Evolutionary conservation across 1,140 invertebrate species (phyloP).

Genomic region (Pygmarrhopalites habei): DNA sequence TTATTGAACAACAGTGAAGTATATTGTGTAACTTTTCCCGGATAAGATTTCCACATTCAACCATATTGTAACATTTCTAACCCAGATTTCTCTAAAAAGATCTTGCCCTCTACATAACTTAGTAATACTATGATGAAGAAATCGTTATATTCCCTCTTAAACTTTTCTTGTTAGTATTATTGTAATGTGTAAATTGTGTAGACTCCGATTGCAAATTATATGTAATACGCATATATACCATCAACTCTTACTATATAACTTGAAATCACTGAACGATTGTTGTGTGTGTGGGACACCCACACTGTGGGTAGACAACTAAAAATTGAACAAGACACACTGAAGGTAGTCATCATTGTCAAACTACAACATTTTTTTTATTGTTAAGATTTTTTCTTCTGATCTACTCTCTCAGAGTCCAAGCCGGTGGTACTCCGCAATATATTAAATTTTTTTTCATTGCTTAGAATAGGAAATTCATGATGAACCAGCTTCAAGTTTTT

Average conservation of each 20-base stretch:
- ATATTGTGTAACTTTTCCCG: too few species aligned
- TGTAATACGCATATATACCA: background rate
- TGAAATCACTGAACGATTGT: background rate
- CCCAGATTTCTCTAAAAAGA: too few species aligned
- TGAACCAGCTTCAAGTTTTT: constrained; percentile 8
- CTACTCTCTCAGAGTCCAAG: constrained; percentile 1
- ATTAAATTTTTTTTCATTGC: background rate
- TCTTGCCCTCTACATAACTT: too few species aligned
- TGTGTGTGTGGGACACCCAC: background rate
- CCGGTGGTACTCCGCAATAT: background rate
- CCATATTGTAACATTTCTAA: too few species aligned
- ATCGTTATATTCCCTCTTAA: too few species aligned
- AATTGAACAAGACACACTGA: background rate
- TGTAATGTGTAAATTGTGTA: background rate
- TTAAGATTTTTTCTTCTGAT: background rate
- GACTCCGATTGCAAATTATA: background rate
- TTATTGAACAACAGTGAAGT: too few species aligned
- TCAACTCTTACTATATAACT: background rate
- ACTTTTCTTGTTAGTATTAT: too few species aligned
- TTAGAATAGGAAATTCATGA: background rate
- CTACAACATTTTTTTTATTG: background rate
- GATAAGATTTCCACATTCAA: too few species aligned
- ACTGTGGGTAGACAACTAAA: background rate
- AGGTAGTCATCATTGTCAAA: background rate
- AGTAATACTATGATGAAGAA: too few species aligned